phyloP scores from a whole-genome alignment of 2,113 vertebrate species.

The Dasypus novemcinctus region DNA sequence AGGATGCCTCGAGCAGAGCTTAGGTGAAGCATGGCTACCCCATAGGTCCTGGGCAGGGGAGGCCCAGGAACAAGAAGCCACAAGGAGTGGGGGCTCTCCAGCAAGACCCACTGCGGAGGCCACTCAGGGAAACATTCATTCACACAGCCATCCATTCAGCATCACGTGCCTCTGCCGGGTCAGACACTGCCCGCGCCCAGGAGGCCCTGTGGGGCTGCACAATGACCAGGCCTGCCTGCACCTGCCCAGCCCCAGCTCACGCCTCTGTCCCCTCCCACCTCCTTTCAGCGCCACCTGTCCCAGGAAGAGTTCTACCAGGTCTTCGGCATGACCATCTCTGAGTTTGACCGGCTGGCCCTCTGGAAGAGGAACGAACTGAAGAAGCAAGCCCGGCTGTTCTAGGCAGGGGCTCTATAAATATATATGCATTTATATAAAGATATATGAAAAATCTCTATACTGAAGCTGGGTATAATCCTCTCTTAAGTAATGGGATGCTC shows the following conservation, averaged over 20 bases:
- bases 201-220: neutral
- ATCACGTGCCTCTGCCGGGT: neutral
- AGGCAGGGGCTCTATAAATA: constrained; percentile 84
- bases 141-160: neutral
- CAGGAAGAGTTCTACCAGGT: constrained; percentile 97
- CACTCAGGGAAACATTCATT: neutral
- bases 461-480: constrained; percentile 82
- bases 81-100: neutral
- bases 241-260: neutral
- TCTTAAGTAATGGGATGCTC: constrained; percentile 72
- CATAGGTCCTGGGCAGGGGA: neutral
- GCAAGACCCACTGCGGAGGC: neutral
- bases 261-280: neutral
- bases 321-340: constrained; percentile 96
- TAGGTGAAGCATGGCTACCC: neutral
- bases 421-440: constrained; percentile 87
- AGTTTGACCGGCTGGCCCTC: constrained; percentile 97
- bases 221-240: neutral
- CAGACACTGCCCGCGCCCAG: neutral
- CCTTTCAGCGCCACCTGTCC: constrained; percentile 93
- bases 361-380: constrained; percentile 99
- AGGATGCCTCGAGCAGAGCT: too few relatives aligned
- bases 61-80: neutral
- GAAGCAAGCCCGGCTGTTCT: constrained; percentile 98
- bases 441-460: constrained; percentile 82